Base-by-base conservation (phyloP, 1,140 invertebrate species). In the Drosophila murphyi region DNA sequence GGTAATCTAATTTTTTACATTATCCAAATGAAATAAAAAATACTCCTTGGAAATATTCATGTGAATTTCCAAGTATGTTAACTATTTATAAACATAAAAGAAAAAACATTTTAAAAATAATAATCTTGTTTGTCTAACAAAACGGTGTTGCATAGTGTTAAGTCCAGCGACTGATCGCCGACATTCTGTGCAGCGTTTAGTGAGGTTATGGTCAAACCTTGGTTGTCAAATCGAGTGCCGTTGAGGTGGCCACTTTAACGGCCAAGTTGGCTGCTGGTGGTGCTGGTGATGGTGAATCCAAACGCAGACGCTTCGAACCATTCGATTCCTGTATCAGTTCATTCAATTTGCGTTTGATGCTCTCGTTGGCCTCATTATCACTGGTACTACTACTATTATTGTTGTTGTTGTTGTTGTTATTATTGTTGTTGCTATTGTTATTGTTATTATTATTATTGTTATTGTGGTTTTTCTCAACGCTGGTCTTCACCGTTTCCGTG, bases 181-280 rank as follows among this genome's bases (percentile, higher is more conserved):
- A 51, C 56, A 69, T 61, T 52, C 62, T 62, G 39, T 60, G 12
- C 4, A 5, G 31, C 31, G 10, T 4, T 65, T 45, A 32, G n/a
- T 37, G 47, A 8, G n/a, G 4, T 20, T 50, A 41, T 3, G 35
- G 34, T 78, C 60, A 87, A 32, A 87, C 72, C 93, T 94, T 94
- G 71, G 94, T 94, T 48, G 95, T 96, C 48, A 96, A 93, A 89
- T 96, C 96, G 47, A 96, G 91, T 4, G 96, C 95, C 39, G 94
- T 92, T 1, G 94, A 82, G 56, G 76, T 83, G 64, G 81, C 68
- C 52, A 83, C 60, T 29, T 86, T 86, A 5, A 86, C 82, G 39
- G 50, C 8, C 47, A 92, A 57, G 87, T 86, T 50, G 51, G 63
- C 72, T 93, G 93, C 47, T 93, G 82, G 71, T n/a, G 10, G 3